These are phyloP conservation scores for Popillia japonica DNA, from an alignment of 1,140 invertebrate species.

Conservation along the genomic window DNA sequence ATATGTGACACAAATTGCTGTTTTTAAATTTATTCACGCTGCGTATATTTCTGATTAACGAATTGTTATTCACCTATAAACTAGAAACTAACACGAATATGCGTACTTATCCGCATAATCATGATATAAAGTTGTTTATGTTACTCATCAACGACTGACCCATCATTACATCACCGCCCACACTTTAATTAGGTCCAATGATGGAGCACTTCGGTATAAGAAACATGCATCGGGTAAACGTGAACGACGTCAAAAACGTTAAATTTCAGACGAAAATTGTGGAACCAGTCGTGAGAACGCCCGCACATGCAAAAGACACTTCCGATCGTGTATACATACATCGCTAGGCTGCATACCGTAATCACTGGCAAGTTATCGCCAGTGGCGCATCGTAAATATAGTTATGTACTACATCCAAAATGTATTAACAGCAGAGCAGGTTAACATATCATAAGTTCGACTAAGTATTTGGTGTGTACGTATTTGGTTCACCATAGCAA, in stretches of 20 bases:
- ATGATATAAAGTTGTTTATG: slow-evolving; percentile 17
- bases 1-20: no score
- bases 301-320: slow-evolving; percentile 31
- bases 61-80: no score
- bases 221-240: not conserved
- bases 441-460: no score
- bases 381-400: not conserved
- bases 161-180: slow-evolving; percentile 9
- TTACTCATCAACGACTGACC: slow-evolving; percentile 28
- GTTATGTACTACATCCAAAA: no score
- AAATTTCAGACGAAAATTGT: slow-evolving; percentile 15
- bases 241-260: not conserved
- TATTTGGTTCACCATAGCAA: no score
- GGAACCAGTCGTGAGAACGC: not conserved
- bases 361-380: not conserved
- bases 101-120: slow-evolving; percentile 1
- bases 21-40: no score
- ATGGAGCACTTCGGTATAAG: not conserved
- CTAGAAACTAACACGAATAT: no score
- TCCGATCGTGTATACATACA: not conserved
- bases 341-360: not conserved
- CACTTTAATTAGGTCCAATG: slow-evolving; percentile 21
- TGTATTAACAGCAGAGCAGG: no score
- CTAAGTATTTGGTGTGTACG: no score
- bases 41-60: no score